Conservation (phyloP, 2,888 invertebrate genomes). For the Drosophila prostipennis region DNA sequence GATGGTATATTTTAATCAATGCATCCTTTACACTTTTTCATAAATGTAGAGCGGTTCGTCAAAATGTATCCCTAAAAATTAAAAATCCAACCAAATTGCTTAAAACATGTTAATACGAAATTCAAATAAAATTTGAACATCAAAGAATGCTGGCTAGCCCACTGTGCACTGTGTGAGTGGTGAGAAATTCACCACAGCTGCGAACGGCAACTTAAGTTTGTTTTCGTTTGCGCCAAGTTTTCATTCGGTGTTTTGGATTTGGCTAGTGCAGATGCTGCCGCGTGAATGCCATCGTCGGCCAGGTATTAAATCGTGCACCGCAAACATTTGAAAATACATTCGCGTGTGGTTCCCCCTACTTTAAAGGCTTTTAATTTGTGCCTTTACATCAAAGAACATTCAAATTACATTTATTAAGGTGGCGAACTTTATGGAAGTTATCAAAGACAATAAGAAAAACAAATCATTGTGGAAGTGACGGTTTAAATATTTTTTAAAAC, state of each 20-base stretch:
- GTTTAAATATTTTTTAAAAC: slow-evolving; percentile 8
- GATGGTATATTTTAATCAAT: too few species aligned
- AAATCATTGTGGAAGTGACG: slow-evolving; percentile 5
- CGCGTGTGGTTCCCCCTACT: slow-evolving; percentile 16
- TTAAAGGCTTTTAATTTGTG: not conserved
- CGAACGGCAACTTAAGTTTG: slow-evolving; percentile 30
- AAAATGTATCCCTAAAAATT: too few species aligned
- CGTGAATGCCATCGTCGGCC: slow-evolving; percentile 50
- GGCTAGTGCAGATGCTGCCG: slow-evolving; percentile 60
- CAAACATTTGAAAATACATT: slow-evolving; percentile 17
- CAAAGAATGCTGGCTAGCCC: not conserved
- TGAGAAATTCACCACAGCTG: slow-evolving; percentile 13
- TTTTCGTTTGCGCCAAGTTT: slow-evolving; percentile 22
- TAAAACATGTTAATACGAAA: too few species aligned
- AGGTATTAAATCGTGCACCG: slow-evolving; percentile 58
- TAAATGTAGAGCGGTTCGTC: too few species aligned
- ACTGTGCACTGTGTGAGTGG: not conserved
- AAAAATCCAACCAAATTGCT: too few species aligned
- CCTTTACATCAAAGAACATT: not conserved
- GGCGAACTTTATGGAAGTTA: too few species aligned
- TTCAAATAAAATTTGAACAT: not conserved
- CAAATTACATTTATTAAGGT: not conserved
- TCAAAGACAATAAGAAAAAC: not conserved
- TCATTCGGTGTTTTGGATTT: slow-evolving; percentile 67
- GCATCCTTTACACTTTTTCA: too few species aligned